Evolutionary conservation across 2,113 vertebrate species (phyloP).

Genomic region (Sardina pilchardus): DNA sequence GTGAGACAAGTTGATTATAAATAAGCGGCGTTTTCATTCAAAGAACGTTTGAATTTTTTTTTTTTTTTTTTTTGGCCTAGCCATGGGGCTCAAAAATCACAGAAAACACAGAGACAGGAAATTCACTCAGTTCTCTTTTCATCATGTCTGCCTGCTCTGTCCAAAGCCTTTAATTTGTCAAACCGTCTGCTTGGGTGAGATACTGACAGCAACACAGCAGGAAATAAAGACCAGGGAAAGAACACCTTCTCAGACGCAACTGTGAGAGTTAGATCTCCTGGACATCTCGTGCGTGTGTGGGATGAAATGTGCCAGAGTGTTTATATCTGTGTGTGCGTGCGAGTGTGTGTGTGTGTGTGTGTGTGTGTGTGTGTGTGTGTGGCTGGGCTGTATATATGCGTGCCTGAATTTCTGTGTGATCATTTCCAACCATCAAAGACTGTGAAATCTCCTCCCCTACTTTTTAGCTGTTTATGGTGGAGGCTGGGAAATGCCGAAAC

Average conservation of each 20-base stretch:
- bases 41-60: neutral
- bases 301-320: neutral
- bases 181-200: constrained; percentile 70
- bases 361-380: neutral
- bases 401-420: neutral
- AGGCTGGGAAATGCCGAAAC: constrained; percentile 50
- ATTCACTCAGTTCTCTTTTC: constrained; percentile 62
- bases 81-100: neutral
- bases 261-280: neutral
- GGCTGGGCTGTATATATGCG: neutral
- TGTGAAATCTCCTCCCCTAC: constrained; percentile 34
- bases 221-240: constrained; percentile 16
- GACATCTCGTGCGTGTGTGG: neutral
- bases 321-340: neutral
- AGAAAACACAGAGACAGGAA: constrained; percentile 77
- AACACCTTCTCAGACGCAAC: constrained; percentile 14
- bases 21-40: neutral
- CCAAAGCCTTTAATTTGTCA: constrained; percentile 79
- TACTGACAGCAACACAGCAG: constrained; percentile 57
- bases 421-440: neutral
- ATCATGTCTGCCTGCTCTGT: constrained; percentile 71
- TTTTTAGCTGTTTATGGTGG: constrained; percentile 30
- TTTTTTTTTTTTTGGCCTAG: neutral
- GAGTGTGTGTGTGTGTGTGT: neutral
- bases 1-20: neutral